Percentiles rank a stretch among this genome's conserved stretches.
phyloP scores from a whole-genome alignment of 2,797 vertebrate genomes.

The Merluccius polli region DNA sequence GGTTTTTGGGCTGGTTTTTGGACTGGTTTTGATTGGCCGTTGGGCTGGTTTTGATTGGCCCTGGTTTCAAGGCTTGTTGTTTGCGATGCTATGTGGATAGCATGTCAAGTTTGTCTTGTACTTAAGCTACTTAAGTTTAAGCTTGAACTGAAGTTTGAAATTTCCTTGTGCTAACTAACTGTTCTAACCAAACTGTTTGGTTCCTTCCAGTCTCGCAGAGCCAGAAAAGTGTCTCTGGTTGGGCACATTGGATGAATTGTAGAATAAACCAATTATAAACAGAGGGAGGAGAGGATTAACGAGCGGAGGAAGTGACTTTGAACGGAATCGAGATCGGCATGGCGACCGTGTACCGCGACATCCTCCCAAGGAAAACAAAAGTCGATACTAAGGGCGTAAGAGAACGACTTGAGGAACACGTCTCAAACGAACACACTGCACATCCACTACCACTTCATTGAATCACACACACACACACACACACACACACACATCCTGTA shows the following conservation, averaged over 20 bases:
- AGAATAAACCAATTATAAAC: too few relatives aligned
- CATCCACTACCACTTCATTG: neutral
- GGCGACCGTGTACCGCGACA: constrained; percentile 28
- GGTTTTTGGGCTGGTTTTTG: too few relatives aligned
- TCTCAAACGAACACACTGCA: constrained; percentile 13
- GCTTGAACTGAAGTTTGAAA: too few relatives aligned
- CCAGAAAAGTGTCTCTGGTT: too few relatives aligned
- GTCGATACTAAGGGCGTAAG: constrained; percentile 12
- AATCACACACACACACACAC: neutral
- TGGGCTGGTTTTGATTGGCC: too few relatives aligned
- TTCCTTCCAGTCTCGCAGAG: too few relatives aligned
- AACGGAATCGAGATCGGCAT: neutral
- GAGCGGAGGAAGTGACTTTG: neutral
- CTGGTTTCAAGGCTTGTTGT: neutral
- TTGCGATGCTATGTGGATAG: neutral
- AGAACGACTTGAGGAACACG: constrained; percentile 34
- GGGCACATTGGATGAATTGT: neutral
- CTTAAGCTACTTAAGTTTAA: too few relatives aligned
- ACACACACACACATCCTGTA: constrained; percentile 5
- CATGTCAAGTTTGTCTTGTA: neutral
- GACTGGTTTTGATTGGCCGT: too few relatives aligned
- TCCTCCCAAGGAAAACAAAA: constrained; percentile 24
- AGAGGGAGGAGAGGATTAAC: neutral
- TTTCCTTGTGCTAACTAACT: too few relatives aligned
- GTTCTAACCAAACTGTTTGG: too few relatives aligned